phyloP scores from a whole-genome alignment of 1,140 invertebrate species.

The Ganaspis sp. region DNA sequence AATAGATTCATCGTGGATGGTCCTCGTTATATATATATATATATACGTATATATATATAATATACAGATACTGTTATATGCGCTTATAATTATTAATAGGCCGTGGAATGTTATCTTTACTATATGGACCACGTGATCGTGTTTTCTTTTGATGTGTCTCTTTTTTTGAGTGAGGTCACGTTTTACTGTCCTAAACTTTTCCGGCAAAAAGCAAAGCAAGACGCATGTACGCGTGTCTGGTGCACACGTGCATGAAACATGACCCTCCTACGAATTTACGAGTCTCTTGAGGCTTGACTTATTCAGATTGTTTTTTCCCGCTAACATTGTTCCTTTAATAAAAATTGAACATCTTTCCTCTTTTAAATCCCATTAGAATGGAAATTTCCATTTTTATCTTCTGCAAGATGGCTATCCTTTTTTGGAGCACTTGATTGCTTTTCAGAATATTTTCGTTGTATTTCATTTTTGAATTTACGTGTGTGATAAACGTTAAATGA shows the following conservation, averaged over 20 bases:
- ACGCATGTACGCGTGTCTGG: constrained; percentile 42
- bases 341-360: background rate
- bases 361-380: background rate
- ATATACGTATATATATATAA: background rate
- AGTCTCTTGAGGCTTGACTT: constrained; percentile 15
- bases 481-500: too few relatives aligned
- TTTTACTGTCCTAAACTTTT: constrained; percentile 18
- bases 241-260: constrained; percentile 52
- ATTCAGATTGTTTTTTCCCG: background rate
- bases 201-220: background rate
- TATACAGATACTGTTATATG: background rate
- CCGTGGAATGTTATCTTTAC: constrained; percentile 10
- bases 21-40: background rate
- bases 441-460: too few relatives aligned
- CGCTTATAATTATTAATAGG: background rate
- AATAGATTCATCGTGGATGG: constrained; percentile 26
- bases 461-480: too few relatives aligned
- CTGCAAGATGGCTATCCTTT: background rate
- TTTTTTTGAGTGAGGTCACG: constrained; percentile 13
- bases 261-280: constrained; percentile 34
- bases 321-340: constrained; percentile 6
- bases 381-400: background rate
- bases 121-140: constrained; percentile 5
- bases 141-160: constrained; percentile 5
- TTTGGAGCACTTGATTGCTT: too few relatives aligned